Conservation (phyloP, 2,113 vertebrate species). For the Muntiacus reevesi region DNA sequence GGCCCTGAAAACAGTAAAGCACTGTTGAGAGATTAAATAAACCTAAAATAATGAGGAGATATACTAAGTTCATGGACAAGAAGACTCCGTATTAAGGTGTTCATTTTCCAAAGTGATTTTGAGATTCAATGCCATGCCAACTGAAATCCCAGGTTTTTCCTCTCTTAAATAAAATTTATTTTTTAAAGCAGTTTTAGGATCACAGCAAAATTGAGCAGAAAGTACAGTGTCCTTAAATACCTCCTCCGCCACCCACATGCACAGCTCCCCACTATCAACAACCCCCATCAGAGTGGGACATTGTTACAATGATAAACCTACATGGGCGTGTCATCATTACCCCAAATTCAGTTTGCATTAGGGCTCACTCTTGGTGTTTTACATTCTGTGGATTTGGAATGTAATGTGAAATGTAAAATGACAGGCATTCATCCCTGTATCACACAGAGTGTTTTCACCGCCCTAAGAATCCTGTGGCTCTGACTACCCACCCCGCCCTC, state of each 20-base stretch:
- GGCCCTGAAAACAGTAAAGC: background rate
- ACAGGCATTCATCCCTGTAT: fast-evolving
- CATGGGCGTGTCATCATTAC: background rate
- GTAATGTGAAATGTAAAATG: too few relatives aligned
- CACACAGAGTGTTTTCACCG: background rate
- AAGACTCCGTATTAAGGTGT: background rate
- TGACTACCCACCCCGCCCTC: background rate
- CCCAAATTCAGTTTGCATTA: too few relatives aligned
- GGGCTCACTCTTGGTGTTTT: background rate
- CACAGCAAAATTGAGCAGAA: background rate
- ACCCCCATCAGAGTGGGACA: background rate
- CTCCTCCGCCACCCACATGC: too few relatives aligned
- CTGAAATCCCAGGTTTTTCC: background rate
- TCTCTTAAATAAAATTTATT: background rate
- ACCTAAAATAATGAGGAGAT: background rate
- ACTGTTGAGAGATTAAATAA: background rate
- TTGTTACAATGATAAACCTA: fast-evolving
- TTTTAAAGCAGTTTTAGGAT: background rate
- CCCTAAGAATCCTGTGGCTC: background rate
- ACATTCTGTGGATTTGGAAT: background rate
- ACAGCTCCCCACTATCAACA: fast-evolving
- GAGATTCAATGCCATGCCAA: background rate
- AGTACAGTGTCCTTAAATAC: background rate
- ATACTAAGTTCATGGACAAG: background rate
- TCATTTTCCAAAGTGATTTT: background rate